Conservation (phyloP, 2,113 vertebrate species). For the Nycticorax nycticorax region DNA sequence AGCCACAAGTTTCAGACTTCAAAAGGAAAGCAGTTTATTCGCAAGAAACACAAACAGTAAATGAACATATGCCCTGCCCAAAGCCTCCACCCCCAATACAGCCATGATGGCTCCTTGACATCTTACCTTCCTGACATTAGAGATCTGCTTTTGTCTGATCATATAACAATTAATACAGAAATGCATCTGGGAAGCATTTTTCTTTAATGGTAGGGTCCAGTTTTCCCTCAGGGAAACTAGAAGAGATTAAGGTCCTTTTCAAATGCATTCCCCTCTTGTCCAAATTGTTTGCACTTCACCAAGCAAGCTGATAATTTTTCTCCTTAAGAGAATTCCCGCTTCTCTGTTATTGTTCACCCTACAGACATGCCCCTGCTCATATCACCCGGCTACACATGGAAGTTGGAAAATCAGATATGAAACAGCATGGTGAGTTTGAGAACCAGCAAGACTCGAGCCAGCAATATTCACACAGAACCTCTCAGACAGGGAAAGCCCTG, state of each 20-base stretch:
- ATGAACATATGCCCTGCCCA: neutral
- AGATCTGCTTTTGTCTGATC: slow-evolving; percentile 19
- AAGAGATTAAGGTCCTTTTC: neutral
- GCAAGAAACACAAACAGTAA: neutral
- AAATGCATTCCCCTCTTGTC: neutral
- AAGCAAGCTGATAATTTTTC: neutral
- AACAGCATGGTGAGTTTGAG: neutral
- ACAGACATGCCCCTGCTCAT: neutral
- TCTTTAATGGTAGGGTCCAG: neutral
- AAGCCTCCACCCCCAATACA: neutral
- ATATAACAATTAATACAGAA: slow-evolving; percentile 16
- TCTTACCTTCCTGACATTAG: slow-evolving; percentile 3
- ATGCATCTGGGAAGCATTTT: neutral
- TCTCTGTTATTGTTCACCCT: neutral
- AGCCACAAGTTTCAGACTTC: neutral
- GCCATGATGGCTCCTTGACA: neutral
- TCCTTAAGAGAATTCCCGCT: neutral
- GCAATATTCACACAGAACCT: neutral
- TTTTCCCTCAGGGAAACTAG: slow-evolving; percentile 24
- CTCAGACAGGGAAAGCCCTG: neutral
- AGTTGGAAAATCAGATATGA: neutral
- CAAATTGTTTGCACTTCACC: neutral
- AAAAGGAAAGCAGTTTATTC: neutral
- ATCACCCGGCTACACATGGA: neutral
- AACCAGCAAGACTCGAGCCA: neutral